These are phyloP conservation scores for cat (Felis catus) DNA, from an alignment of 2,113 vertebrate species.

Conservation along the genomic window DNA sequence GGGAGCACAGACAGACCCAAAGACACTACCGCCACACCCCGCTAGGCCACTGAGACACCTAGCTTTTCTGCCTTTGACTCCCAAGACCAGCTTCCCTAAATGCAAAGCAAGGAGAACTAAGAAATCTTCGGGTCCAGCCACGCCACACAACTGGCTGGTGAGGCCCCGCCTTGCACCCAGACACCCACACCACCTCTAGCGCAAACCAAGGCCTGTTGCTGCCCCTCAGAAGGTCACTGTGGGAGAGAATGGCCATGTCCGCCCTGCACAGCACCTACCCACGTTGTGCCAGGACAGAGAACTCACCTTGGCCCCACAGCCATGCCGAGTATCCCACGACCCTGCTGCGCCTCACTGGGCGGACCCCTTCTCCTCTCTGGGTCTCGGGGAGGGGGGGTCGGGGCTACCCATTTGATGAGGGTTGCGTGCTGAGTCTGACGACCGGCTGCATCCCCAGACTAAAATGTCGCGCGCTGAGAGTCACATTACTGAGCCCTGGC, in stretches of 20 bases:
- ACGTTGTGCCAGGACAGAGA: neutral
- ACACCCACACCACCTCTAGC: neutral
- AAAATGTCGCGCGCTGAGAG: neutral
- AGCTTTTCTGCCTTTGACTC: neutral
- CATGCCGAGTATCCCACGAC: neutral
- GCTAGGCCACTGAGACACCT: neutral
- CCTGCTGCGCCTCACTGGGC: neutral
- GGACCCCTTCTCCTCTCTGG: neutral
- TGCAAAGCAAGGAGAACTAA: neutral
- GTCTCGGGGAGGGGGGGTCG: neutral
- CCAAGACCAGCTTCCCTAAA: neutral
- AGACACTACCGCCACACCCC: rapidly evolving
- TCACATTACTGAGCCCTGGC: neutral
- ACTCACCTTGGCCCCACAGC: rapidly evolving
- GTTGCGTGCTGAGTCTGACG: neutral
- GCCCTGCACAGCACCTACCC: neutral
- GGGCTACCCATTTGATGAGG: neutral
- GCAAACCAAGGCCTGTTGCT: neutral
- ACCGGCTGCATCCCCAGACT: neutral
- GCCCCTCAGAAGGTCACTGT: neutral
- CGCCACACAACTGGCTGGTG: too few species aligned
- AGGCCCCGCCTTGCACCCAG: neutral
- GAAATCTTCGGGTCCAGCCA: neutral
- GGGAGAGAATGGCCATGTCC: neutral
- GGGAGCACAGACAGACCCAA: neutral